Percentiles rank a stretch among this genome's conserved stretches.
phyloP scores from a whole-genome alignment of 2,888 invertebrate genomes.

The Brenthis daphne region DNA sequence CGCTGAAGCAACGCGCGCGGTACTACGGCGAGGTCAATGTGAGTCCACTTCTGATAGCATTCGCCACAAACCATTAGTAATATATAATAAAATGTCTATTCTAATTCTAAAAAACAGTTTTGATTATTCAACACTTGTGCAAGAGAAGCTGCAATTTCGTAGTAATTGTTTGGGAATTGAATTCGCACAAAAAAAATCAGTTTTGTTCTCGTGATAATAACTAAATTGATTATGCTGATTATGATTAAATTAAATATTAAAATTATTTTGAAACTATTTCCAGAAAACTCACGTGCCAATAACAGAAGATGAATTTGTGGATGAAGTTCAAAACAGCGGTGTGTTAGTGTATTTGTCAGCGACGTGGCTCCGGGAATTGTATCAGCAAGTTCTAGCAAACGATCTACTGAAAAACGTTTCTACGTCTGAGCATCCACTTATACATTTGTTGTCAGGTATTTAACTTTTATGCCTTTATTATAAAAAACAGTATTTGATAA shows the following conservation, averaged over 20 bases:
- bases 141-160: too few species aligned
- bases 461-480: background rate
- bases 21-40: slow-evolving; percentile 86
- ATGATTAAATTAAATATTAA: background rate
- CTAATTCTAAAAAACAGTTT: too few species aligned
- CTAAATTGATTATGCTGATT: too few species aligned
- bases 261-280: slow-evolving; percentile 15
- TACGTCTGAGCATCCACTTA: slow-evolving; percentile 86
- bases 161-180: too few species aligned
- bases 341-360: slow-evolving; percentile 96
- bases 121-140: too few species aligned
- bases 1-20: slow-evolving; percentile 88
- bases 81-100: too few species aligned
- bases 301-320: slow-evolving; percentile 94
- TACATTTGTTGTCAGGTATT: slow-evolving; percentile 88
- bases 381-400: slow-evolving; percentile 90
- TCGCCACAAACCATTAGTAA: too few species aligned
- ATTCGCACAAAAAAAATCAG: too few species aligned
- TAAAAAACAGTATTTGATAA: background rate
- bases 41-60: slow-evolving; percentile 41
- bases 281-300: slow-evolving; percentile 79
- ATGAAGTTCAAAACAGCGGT: slow-evolving; percentile 95
- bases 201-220: too few species aligned
- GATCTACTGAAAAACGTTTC: slow-evolving; percentile 88
- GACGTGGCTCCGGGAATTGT: slow-evolving; percentile 96